Conservation (phyloP, 2,888 invertebrate species). For the Crocallis elinguaria region DNA sequence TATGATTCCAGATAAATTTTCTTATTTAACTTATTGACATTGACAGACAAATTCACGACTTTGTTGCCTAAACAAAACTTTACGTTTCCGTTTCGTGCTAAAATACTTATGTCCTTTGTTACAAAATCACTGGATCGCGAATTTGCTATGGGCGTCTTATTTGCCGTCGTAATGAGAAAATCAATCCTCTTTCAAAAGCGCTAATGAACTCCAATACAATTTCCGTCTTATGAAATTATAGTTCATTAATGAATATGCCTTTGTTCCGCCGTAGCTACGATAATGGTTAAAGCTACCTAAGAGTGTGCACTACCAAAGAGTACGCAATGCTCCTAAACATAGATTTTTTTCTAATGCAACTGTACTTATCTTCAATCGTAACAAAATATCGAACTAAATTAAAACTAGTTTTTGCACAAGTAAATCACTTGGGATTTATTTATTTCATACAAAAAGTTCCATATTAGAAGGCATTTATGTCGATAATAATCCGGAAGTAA, state of each 20-base stretch:
- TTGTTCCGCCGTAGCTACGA: constrained; percentile 7
- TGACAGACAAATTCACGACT: background rate
- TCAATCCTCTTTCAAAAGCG: constrained; percentile 9
- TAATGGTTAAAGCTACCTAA: background rate
- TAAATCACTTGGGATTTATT: too few relatives aligned
- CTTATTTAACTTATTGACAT: background rate
- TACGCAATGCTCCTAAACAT: background rate
- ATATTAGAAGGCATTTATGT: too few relatives aligned
- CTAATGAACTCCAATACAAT: constrained; percentile 15
- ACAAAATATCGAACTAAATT: too few relatives aligned
- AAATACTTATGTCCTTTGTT: background rate
- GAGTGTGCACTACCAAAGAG: background rate
- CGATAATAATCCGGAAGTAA: too few relatives aligned
- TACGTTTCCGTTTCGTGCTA: background rate
- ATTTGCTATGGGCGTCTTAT: background rate
- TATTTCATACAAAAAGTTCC: too few relatives aligned
- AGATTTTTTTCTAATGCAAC: too few relatives aligned
- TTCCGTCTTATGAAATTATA: constrained; percentile 8
- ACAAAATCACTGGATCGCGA: background rate
- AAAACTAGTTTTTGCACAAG: too few relatives aligned
- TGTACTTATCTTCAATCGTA: too few relatives aligned
- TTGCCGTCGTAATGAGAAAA: constrained; percentile 7
- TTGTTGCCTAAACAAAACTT: background rate
- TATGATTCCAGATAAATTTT: background rate
- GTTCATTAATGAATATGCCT: constrained; percentile 12